Percentiles rank a stretch among this genome's conserved stretches.
phyloP scores from a whole-genome alignment of 2,797 vertebrate species.

The Tauraco hartlaubi region DNA sequence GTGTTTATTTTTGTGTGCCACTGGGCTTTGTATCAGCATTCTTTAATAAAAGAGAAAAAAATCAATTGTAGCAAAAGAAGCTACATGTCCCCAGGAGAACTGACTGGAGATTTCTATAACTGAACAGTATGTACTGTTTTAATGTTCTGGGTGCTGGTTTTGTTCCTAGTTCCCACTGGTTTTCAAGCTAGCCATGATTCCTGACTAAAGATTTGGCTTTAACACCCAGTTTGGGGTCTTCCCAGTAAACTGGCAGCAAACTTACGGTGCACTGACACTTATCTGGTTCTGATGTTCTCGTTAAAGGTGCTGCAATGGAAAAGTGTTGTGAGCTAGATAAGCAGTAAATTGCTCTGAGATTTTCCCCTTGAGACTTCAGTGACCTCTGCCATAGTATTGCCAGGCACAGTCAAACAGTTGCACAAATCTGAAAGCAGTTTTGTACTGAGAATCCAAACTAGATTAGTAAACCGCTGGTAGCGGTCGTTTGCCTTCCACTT shows the following conservation, averaged over 20 bases:
- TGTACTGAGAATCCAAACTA: neutral
- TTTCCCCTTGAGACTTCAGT: constrained; percentile 16
- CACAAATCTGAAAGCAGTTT: neutral
- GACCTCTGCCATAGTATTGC: constrained; percentile 13
- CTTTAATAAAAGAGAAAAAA: neutral
- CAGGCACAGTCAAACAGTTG: neutral
- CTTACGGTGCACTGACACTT: neutral
- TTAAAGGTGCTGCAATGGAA: neutral
- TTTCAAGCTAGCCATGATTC: constrained; percentile 1
- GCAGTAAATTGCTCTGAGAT: constrained; percentile 41
- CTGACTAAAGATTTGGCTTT: neutral
- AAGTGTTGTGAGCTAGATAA: neutral
- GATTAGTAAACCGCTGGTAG: neutral
- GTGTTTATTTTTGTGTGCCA: neutral
- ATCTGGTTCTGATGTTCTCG: neutral
- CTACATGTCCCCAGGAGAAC: neutral
- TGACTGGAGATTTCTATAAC: neutral
- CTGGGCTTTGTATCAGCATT: neutral
- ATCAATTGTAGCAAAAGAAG: neutral
- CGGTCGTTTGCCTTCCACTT: neutral
- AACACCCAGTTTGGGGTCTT: constrained; percentile 3
- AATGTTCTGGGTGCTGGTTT: neutral
- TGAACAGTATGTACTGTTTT: neutral
- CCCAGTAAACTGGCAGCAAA: constrained; percentile 10
- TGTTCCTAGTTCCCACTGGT: neutral